A percentile compares a stretch with the other conserved stretches of the same genome.
phyloP scores from a whole-genome alignment of 1,140 invertebrate species.

The Stegodyphus dumicola region DNA sequence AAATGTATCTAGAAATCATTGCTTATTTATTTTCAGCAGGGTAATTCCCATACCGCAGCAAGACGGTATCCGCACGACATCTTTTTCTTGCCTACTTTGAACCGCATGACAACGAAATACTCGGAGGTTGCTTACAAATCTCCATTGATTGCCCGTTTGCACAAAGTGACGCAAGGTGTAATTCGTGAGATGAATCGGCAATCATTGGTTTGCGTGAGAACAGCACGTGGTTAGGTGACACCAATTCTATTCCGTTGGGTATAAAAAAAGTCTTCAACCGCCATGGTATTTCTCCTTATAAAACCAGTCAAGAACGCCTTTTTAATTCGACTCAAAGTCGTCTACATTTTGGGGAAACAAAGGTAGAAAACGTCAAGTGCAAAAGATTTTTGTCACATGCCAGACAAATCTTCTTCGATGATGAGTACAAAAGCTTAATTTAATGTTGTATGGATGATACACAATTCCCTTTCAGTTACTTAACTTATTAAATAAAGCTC shows the following conservation, averaged over 20 bases:
- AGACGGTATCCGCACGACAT: too few species aligned
- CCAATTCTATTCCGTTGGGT: constrained; percentile 5
- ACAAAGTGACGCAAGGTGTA: neutral
- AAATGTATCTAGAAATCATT: neutral
- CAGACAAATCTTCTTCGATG: too few species aligned
- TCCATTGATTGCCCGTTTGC: constrained; percentile 10
- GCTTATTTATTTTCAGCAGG: neutral
- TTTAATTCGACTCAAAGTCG: too few species aligned
- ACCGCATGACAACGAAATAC: neutral
- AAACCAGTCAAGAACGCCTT: too few species aligned
- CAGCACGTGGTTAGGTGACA: constrained; percentile 17
- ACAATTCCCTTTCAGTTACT: too few species aligned
- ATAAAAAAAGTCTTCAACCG: constrained; percentile 3
- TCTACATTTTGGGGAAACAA: neutral
- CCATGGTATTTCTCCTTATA: neutral
- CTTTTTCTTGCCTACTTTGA: neutral
- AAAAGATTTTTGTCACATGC: too few species aligned
- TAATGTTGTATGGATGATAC: too few species aligned
- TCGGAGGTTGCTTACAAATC: constrained; percentile 4
- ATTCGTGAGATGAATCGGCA: neutral
- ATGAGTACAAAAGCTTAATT: too few species aligned
- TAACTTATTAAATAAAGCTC: too few species aligned
- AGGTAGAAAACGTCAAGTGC: neutral
- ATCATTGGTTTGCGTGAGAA: neutral
- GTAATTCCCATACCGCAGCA: neutral